These are phyloP conservation scores for Peromyscus polionotus DNA, from an alignment of 2,113 vertebrate species.

Conservation along the genomic window DNA sequence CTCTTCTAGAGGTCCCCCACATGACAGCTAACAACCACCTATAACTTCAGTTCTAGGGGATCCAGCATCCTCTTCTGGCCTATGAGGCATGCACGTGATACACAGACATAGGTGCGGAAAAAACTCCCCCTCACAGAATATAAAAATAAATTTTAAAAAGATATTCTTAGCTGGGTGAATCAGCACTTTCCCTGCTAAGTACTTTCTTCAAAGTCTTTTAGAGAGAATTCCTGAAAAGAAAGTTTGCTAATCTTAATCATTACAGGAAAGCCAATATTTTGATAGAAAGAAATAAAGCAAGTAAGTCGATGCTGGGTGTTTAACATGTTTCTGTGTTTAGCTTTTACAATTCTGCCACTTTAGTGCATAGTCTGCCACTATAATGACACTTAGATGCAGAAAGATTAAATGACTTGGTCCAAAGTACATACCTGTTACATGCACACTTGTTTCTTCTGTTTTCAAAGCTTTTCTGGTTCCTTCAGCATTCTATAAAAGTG, in stretches of 20 bases:
- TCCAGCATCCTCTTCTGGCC: background rate
- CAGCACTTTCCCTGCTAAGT: background rate
- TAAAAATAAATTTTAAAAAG: background rate
- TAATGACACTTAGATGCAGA: background rate
- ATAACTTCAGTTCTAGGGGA: background rate
- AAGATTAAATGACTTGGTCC: constrained; percentile 15
- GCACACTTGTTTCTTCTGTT: constrained; percentile 17
- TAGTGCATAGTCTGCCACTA: background rate
- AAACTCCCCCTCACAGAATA: background rate
- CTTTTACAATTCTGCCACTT: background rate
- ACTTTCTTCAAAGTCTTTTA: background rate
- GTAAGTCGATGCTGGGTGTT: background rate
- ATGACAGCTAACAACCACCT: background rate
- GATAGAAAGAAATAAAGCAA: constrained; percentile 43
- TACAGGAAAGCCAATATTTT: background rate
- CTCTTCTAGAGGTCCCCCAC: too few relatives aligned
- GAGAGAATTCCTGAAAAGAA: constrained; percentile 11
- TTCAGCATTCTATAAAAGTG: background rate
- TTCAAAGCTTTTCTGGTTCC: constrained; percentile 32
- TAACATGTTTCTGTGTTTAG: background rate
- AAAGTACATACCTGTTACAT: background rate
- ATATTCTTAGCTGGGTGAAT: constrained; percentile 40
- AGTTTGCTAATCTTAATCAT: background rate
- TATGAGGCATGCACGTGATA: too few relatives aligned
- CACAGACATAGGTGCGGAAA: background rate